Evolutionary conservation across 2,797 vertebrate species (phyloP).

Genomic region (Hippopotamyrus pictus): DNA sequence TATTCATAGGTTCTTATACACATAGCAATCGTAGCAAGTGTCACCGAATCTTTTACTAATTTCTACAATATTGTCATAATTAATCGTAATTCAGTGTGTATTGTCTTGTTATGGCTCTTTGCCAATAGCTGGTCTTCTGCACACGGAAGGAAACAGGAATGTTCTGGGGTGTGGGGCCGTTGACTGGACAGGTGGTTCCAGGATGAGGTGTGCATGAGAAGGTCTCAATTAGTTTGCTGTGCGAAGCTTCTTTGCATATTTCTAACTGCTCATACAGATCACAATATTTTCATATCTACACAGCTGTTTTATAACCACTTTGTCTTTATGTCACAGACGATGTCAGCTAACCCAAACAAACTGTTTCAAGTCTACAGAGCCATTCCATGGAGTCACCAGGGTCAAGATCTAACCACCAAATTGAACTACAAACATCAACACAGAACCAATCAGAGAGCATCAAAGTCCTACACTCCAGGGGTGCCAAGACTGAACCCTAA

Average conservation of each 20-base stretch:
- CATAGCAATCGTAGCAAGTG: not conserved
- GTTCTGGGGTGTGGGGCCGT: not conserved
- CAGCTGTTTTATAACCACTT: conserved; percentile 1
- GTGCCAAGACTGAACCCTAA: not conserved
- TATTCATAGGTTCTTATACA: not conserved
- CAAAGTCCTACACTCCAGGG: not conserved
- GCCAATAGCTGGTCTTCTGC: not conserved
- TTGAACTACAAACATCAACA: not conserved
- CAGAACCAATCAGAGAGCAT: not conserved
- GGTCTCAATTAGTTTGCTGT: not conserved
- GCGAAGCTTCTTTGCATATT: not conserved
- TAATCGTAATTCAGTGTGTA: not conserved
- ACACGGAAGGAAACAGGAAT: not conserved
- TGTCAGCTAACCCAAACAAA: not conserved
- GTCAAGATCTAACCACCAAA: not conserved
- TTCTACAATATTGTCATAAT: not conserved
- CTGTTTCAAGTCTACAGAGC: not conserved
- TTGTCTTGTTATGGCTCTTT: not conserved
- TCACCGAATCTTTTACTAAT: not conserved
- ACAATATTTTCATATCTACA: not conserved
- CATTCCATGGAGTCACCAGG: not conserved
- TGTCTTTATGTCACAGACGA: not conserved
- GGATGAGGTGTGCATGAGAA: not conserved
- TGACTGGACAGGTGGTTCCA: not conserved
- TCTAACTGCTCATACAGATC: not conserved